A percentile compares a stretch with the other conserved stretches of the same genome.
These are phyloP conservation scores for Sepiola atlantica DNA, from an alignment of 2,888 invertebrate genomes.

Conservation along the genomic window DNA sequence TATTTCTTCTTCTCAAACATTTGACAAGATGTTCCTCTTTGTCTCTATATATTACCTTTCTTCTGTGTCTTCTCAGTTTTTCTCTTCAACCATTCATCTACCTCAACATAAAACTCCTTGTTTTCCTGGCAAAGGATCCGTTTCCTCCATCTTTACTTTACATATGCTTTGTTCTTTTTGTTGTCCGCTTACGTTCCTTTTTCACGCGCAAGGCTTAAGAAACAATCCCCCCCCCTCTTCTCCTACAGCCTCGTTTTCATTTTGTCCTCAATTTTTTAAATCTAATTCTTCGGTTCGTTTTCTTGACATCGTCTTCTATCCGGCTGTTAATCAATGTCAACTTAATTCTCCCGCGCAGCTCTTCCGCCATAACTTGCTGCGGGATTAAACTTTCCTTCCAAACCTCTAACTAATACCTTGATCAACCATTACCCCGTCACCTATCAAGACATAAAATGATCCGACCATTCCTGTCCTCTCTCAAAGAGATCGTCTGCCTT, in stretches of 20 bases:
- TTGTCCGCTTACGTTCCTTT: no score
- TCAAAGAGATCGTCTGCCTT: not conserved
- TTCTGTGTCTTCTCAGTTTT: not conserved
- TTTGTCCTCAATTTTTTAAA: not conserved
- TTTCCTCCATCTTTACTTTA: no score
- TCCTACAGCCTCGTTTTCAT: not conserved
- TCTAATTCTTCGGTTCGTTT: not conserved
- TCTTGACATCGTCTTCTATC: not conserved
- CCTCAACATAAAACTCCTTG: no score
- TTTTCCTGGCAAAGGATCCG: no score
- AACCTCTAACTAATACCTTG: not conserved
- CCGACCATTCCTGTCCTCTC: not conserved
- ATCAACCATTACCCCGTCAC: not conserved
- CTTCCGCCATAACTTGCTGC: not conserved
- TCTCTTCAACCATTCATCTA: no score
- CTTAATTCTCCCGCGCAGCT: not conserved
- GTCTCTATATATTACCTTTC: not conserved
- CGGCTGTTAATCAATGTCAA: conserved; percentile 2
- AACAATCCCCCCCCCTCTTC: not conserved
- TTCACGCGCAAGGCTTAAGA: no score
- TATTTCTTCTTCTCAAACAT: not conserved
- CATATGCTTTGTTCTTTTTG: no score
- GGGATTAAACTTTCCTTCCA: not conserved
- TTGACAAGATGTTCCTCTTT: no score
- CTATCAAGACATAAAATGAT: not conserved